Conservation (phyloP, 2,888 invertebrate species). For the Agonopterix subpropinquella region DNA sequence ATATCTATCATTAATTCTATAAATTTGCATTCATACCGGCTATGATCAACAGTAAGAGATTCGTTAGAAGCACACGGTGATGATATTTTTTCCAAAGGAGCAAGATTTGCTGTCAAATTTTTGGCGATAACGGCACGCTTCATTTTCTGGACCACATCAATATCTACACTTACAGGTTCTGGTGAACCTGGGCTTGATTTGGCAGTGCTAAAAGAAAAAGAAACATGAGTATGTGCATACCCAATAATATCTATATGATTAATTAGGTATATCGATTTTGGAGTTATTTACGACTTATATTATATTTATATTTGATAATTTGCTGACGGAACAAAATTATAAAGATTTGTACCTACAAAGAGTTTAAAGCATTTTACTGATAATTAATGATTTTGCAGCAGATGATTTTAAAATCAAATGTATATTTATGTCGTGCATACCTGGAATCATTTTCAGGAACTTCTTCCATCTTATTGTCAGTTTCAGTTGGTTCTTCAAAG, state of each 20-base stretch:
- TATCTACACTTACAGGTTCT: conserved; percentile 36
- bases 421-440: conserved; percentile 31
- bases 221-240: not conserved
- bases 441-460: conserved; percentile 45
- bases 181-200: conserved; percentile 82
- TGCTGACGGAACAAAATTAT: too few species aligned
- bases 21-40: conserved; percentile 44
- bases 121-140: conserved; percentile 46
- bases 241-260: too few species aligned
- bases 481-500: conserved; percentile 77
- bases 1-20: not conserved
- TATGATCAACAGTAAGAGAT: conserved; percentile 86
- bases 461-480: conserved; percentile 47
- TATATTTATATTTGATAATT: too few species aligned
- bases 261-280: too few species aligned
- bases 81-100: conserved; percentile 74
- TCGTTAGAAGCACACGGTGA: conserved; percentile 90
- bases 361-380: too few species aligned
- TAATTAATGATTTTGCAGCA: too few species aligned
- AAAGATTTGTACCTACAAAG: too few species aligned
- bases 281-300: too few species aligned
- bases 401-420: too few species aligned
- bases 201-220: conserved; percentile 55
- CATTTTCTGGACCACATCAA: conserved; percentile 40
- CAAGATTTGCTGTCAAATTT: conserved; percentile 46